Base-by-base conservation (phyloP, 2,888 invertebrate species). In the Drosophila demipolita region DNA sequence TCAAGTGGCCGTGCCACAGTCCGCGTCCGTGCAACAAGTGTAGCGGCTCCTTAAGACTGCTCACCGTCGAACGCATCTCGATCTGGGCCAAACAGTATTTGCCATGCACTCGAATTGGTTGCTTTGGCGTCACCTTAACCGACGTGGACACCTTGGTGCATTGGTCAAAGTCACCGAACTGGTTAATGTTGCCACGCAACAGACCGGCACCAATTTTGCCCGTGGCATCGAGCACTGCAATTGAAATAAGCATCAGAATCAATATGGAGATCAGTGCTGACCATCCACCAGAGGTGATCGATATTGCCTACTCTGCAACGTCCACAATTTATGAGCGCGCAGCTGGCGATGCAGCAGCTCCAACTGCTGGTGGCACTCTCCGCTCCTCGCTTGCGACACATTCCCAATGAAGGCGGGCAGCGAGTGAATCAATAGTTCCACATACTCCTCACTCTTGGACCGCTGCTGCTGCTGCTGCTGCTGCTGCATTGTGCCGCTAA, bases 121-220 rank as follows among this genome's bases (percentile, higher is more conserved):
- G 94, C 55, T 94, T 94, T 73, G 95, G 92, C 83, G 95, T 94
- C 8, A 95, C 94, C 75, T 95, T 94, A 0, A 96, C 95, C 29
- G 94, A 94, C 20, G 95, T 94, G 71, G 92, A 90, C 35, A 90
- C 77, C 36, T 84, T 94, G 72, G 95, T 93, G 85, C 96, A 96
- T 92, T 95, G 95, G 92, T 95, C 96, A 87, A 95, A 96, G 93
- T 96, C 96, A 17, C 96, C 96, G 23, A 96, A 93, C 91, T 96
- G 96, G 91, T 96, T 96, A 55, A 95, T 94, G 91, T 96, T 96
- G 76, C 96, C 96, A 83, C 95, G 95, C 50, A 96, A 93, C 62
- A 96, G 91, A 54, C 96, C 95, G 83, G 96, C 95, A 83, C 95
- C 95, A 61, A 96, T 94, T 91, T 96, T 96, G n/a, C 95, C 96